These are phyloP conservation scores for Lophotis ruficrista DNA, from an alignment of 2,113 vertebrate species.

Conservation along the genomic window DNA sequence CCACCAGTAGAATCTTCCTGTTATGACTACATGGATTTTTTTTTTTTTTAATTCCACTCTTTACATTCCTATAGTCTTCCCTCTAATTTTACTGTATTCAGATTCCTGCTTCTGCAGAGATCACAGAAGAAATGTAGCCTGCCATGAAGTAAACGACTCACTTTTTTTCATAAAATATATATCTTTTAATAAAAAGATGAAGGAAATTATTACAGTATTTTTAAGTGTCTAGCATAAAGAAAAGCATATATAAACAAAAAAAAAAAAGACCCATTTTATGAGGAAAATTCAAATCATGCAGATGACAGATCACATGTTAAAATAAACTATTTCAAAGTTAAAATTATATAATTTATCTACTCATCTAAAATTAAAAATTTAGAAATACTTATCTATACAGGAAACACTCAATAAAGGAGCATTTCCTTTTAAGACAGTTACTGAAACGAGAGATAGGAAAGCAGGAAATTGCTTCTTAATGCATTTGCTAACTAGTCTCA, in stretches of 20 bases:
- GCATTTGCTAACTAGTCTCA: background rate
- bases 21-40: background rate
- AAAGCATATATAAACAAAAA: background rate
- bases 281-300: background rate
- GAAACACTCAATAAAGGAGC: background rate
- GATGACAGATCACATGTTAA: background rate
- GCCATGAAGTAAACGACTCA: fast-evolving
- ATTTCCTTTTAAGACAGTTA: background rate
- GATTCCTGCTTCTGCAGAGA: background rate
- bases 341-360: background rate
- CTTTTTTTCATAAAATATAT: background rate
- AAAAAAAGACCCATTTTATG: no score
- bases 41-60: background rate
- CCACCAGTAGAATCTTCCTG: background rate
- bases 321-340: background rate
- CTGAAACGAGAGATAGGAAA: background rate
- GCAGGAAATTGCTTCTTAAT: background rate
- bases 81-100: background rate
- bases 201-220: background rate
- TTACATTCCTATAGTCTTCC: background rate
- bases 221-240: background rate
- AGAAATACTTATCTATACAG: background rate
- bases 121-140: background rate
- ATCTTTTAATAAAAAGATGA: background rate
- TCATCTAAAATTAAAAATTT: background rate